Evolutionary conservation across 1,140 invertebrate genomes (phyloP).

Genomic region (Limonius californicus): DNA sequence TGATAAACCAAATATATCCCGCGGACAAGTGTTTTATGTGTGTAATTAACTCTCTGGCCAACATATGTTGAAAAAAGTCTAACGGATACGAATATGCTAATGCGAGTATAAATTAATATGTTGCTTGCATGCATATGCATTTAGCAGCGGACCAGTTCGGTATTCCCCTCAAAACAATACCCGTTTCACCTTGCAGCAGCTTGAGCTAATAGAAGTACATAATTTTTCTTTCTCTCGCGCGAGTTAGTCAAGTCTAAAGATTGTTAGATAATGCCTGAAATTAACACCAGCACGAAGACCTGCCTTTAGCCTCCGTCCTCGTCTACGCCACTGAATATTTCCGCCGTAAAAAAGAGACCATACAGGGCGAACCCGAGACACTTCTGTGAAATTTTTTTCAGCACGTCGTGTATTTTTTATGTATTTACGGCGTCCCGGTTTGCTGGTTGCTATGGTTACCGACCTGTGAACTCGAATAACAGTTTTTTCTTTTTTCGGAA

Average conservation of each 20-base stretch:
- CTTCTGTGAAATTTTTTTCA: constrained; percentile 33
- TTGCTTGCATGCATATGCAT: constrained; percentile 48
- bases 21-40: constrained; percentile 35
- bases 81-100: constrained; percentile 48
- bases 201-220: constrained; percentile 38
- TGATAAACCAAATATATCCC: constrained; percentile 11
- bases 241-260: constrained; percentile 48
- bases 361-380: constrained; percentile 25
- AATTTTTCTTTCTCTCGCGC: constrained; percentile 48
- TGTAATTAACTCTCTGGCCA: constrained; percentile 43
- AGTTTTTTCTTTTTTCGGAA: constrained; percentile 33
- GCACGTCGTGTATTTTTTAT: constrained; percentile 30
- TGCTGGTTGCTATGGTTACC: constrained; percentile 41
- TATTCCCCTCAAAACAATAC: constrained; percentile 37
- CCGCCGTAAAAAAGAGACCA: constrained; percentile 17
- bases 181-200: constrained; percentile 19
- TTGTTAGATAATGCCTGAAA: constrained; percentile 46
- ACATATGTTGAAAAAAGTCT: constrained; percentile 44
- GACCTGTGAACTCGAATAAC: constrained; percentile 41
- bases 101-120: constrained; percentile 48
- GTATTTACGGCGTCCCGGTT: constrained; percentile 41
- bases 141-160: constrained; percentile 31
- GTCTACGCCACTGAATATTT: constrained; percentile 1
- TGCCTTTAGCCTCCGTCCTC: constrained; percentile 24
- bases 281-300: constrained; percentile 40